phyloP scores from a whole-genome alignment of 2,888 invertebrate genomes.

The Amiota communis region DNA sequence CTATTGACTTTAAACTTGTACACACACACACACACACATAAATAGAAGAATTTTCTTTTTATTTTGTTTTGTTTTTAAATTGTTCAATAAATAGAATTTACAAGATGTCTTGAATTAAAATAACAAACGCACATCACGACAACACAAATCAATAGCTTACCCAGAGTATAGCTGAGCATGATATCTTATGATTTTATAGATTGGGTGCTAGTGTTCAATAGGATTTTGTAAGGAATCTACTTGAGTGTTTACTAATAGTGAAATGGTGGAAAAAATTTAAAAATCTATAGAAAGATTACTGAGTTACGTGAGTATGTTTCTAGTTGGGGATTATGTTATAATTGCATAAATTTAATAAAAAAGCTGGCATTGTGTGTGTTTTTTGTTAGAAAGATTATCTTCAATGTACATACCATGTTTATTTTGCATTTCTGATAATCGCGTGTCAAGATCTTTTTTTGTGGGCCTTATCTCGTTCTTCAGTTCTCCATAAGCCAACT shows the following conservation, averaged over 20 bases:
- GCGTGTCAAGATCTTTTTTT: conserved; percentile 82
- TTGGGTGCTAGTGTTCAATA: background rate
- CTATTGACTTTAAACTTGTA: conserved; percentile 75
- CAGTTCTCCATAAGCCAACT: conserved; percentile 78
- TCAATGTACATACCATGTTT: conserved; percentile 82
- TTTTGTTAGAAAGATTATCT: background rate
- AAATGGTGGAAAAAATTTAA: conserved; percentile 15
- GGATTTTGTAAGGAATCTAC: background rate
- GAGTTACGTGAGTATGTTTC: background rate
- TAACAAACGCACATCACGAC: conserved; percentile 63
- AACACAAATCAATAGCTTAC: conserved; percentile 73
- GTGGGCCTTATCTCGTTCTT: conserved; percentile 77
- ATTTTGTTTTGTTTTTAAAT: background rate
- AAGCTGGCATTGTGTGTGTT: conserved; percentile 8
- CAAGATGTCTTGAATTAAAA: conserved; percentile 34
- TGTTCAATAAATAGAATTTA: background rate
- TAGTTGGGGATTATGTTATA: background rate
- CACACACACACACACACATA: conserved; percentile 19
- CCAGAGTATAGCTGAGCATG: conserved; percentile 55
- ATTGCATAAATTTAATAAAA: background rate
- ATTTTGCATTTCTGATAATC: conserved; percentile 85
- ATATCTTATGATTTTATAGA: conserved; percentile 4
- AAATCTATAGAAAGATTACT: background rate
- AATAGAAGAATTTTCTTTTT: conserved; percentile 17
- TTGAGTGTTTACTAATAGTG: conserved; percentile 41